Evolutionary conservation across 2,797 vertebrate species (phyloP).

Genomic region (Squalus acanthias): DNA sequence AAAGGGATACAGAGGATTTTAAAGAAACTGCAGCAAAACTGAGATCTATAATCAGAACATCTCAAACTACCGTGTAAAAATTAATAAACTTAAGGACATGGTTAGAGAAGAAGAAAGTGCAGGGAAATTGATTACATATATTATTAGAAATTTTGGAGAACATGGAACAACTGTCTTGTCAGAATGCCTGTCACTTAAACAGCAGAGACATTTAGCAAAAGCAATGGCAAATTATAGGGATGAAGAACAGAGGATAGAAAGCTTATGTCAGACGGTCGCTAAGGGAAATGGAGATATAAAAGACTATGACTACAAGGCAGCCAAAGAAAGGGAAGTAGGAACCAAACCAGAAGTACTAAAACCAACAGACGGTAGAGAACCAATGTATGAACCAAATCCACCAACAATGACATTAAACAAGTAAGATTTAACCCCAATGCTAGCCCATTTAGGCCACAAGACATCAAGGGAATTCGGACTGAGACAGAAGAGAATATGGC

Average conservation of each 20-base stretch:
- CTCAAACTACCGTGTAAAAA: not conserved
- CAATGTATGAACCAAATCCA: too few species aligned
- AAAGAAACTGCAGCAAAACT: not conserved
- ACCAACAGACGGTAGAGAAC: not conserved
- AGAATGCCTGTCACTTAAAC: not conserved
- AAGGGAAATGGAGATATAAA: not conserved
- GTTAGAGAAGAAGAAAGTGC: not conserved
- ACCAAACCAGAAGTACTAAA: not conserved
- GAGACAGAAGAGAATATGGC: too few species aligned
- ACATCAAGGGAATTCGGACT: too few species aligned
- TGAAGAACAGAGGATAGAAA: not conserved
- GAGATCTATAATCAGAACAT: not conserved
- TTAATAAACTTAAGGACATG: not conserved
- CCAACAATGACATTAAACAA: too few species aligned
- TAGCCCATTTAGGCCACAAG: too few species aligned
- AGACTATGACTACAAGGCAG: not conserved
- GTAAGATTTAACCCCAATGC: too few species aligned
- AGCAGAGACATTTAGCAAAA: not conserved
- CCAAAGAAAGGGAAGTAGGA: not conserved
- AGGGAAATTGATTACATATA: not conserved
- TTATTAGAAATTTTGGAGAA: not conserved
- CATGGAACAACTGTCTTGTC: not conserved
- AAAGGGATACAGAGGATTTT: not conserved
- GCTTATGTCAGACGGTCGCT: not conserved
- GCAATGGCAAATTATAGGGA: not conserved